Conservation (phyloP, 2,888 invertebrate genomes). For the Gasteruption jaculator region DNA sequence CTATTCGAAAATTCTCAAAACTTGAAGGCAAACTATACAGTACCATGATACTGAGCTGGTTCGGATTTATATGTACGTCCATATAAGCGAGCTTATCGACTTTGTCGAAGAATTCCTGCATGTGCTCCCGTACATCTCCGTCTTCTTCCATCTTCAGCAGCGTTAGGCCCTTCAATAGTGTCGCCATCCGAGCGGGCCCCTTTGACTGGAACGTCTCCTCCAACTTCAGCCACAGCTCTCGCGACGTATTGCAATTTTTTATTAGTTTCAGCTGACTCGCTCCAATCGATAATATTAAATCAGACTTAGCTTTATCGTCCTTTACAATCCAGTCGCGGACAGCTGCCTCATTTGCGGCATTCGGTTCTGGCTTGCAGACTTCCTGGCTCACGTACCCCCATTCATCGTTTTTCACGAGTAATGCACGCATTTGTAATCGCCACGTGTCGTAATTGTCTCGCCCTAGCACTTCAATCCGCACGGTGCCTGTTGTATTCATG, state of each 20-base stretch:
- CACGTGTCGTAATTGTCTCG: constrained; percentile 21
- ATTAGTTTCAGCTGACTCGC: constrained; percentile 18
- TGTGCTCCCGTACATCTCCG: constrained; percentile 36
- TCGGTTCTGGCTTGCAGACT: no score
- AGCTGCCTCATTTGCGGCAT: constrained; percentile 5
- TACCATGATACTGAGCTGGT: constrained; percentile 10
- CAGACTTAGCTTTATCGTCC: constrained; percentile 18
- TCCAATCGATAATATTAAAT: constrained; percentile 15
- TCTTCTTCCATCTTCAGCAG: constrained; percentile 34
- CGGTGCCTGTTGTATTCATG: no score
- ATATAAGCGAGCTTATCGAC: constrained; percentile 39
- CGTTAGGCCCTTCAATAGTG: constrained; percentile 39
- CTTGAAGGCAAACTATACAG: constrained; percentile 14
- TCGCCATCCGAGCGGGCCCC: constrained; percentile 44
- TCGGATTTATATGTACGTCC: constrained; percentile 14
- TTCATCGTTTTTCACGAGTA: constrained; percentile 22
- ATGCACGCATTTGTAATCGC: constrained; percentile 19
- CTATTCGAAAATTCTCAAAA: constrained; percentile 19
- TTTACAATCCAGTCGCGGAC: constrained; percentile 5
- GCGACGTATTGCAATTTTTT: constrained; percentile 26
- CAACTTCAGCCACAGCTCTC: constrained; percentile 40
- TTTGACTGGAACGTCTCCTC: constrained; percentile 37
- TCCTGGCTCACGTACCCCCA: constrained; percentile 23
- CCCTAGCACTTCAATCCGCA: constrained; percentile 12
- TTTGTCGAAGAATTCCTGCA: constrained; percentile 36